Base-by-base conservation (phyloP, 2,797 vertebrate genomes). In the Alca torda region DNA sequence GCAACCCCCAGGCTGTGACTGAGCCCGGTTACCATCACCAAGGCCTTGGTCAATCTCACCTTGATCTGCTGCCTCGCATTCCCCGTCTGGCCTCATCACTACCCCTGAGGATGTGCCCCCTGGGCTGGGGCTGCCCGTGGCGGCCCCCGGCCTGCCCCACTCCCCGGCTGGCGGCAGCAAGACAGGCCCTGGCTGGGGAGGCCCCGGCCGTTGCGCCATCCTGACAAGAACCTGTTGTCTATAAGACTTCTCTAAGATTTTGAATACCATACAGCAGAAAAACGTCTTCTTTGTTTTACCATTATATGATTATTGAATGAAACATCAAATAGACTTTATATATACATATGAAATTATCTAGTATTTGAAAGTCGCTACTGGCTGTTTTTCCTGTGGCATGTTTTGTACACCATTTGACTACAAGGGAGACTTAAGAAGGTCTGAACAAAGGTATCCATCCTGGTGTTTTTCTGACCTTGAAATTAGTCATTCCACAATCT, bases 161-260 rank as follows among this genome's bases (percentile, higher is more conserved):
- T 28, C 16, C 46, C 59, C 0, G 1, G 37, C 45, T 46, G 25
- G 18, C 30, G 23, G 23, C 65, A 25, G 35, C 3, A 9, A 37
- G 33, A 45, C 31, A 10, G 33, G 30, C 23, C 46, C 17, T 12
- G 21, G 20, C 35, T 39, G 28, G 43, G 37, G n/a, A 56, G 10
- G 48, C 31, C n/a, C 16, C 0, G 2, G 61, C 25, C 56, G 21
- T 35, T 1, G 4, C 0, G 0, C 35, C 16, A 41, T 16, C 43
- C 50, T 41, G 18, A 35, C 11, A 76, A 18, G 41, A 70, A 48
- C 13, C 9, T 65, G 53, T n/a, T 50, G 35, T 70, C 59, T 64
- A 4, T 8, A 20, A 7, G 25, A 45, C 53, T 79, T 75, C 35
- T 30, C 20, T n/a, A 37, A 63, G 24, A 57, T 63, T 59, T 75